Base-by-base conservation (phyloP, 2,797 vertebrate species). In the Coreius guichenoti region DNA sequence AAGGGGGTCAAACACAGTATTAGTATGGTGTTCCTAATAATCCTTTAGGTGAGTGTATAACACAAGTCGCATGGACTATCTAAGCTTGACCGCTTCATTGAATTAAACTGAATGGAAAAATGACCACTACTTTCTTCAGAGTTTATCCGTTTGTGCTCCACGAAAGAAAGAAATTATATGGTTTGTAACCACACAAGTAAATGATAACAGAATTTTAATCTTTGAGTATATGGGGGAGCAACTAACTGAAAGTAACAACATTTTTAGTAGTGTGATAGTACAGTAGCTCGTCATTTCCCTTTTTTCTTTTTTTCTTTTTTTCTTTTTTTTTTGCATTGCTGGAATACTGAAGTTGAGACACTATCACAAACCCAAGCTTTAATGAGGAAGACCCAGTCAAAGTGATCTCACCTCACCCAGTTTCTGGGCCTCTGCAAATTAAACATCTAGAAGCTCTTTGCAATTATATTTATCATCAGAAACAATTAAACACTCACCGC, bases 391-490 rank as follows among this genome's bases (percentile, higher is more conserved):
- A 68, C 36, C 26, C 31, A 68, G 76, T 80, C 76, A 75, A 36
- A 51, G 49, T 74, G 49, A 80, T 86, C 29, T 82, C 54, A 63
- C n/a, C 29, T 82, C 47, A 63, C 29, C 68, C 39, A 68, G 43
- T 80, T 87, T 39, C 65, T 70, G 29, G 29, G 56, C 65, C 72
- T 73, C 58, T 83, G 72, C 67, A 88, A 88, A 88, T 90, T 86
- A 86, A 81, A 88, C 76, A 88, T 87, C 58, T 86, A 84, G 86
- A 86, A 74, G 70, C 69, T 86, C 87, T 86, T 88, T 88, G 91
- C 94, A 94, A 94, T 95, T 95, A 95, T 94, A 94, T 92, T 95
- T 95, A 87, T 91, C 87, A 87, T 89, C 86, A 87, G 81, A 86
- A 88, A 88, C 84, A 88, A 88, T 89, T 90, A 89, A 86, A 75